Evolutionary conservation across 2,888 invertebrate species (phyloP).

Genomic region (Hemithea aestivaria): DNA sequence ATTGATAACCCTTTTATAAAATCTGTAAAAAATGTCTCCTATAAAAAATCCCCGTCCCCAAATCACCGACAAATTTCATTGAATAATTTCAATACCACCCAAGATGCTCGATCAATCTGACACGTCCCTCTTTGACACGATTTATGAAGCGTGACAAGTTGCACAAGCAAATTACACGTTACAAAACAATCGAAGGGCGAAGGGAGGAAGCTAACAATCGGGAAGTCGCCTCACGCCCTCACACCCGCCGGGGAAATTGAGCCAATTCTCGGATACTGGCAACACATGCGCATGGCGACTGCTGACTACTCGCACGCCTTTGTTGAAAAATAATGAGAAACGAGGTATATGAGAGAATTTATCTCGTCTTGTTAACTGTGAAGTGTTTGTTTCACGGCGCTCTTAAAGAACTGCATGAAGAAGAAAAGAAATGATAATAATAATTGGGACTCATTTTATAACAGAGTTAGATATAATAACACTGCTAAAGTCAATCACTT

Average conservation of each 20-base stretch:
- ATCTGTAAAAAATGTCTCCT: too few relatives aligned
- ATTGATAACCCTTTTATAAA: too few relatives aligned
- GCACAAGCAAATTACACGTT: conserved; percentile 30
- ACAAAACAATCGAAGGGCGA: conserved; percentile 30
- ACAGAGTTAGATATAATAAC: too few relatives aligned
- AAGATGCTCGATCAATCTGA: conserved; percentile 12
- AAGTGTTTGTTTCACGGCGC: too few relatives aligned
- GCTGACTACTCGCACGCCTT: background rate
- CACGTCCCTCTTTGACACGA: conserved; percentile 17
- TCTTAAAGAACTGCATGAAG: too few relatives aligned
- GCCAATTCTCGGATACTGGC: conserved; percentile 51
- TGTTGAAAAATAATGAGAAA: conserved; percentile 6
- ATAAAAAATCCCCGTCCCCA: too few relatives aligned
- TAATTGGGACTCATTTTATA: too few relatives aligned
- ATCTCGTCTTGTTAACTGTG: too few relatives aligned
- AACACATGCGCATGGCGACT: conserved; percentile 31
- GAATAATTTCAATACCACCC: background rate
- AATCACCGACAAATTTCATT: background rate
- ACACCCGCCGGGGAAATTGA: conserved; percentile 49
- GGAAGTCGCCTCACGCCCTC: conserved; percentile 27
- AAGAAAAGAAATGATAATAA: too few relatives aligned
- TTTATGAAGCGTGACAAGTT: conserved; percentile 27
- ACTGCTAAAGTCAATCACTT: too few relatives aligned
- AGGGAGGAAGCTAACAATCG: conserved; percentile 35
- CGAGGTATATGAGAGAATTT: conserved; percentile 1